These are phyloP conservation scores for Merluccius polli DNA, from an alignment of 2,797 vertebrate species.

Conservation along the genomic window DNA sequence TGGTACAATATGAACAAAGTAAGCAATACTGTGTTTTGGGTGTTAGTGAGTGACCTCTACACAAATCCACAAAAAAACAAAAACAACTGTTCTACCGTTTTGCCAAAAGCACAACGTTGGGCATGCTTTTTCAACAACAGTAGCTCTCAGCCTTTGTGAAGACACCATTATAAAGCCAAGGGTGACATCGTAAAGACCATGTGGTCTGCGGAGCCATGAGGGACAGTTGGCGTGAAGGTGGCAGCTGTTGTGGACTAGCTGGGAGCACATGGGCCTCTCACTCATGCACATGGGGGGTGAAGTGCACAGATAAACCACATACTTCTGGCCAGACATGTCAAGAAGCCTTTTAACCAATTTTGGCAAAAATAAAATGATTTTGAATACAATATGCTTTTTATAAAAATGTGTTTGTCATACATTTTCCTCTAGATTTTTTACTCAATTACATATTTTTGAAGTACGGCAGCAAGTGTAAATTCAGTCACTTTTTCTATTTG, in stretches of 20 bases:
- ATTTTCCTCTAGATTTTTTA: not conserved
- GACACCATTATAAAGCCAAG: constrained; percentile 1
- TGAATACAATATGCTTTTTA: not conserved
- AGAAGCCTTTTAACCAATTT: not conserved
- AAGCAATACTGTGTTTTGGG: too few relatives aligned
- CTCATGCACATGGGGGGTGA: constrained; percentile 9
- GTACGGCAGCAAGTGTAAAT: too few relatives aligned
- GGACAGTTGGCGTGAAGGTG: constrained; percentile 48
- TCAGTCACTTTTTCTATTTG: not conserved
- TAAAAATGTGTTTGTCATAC: not conserved
- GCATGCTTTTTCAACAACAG: not conserved
- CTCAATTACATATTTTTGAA: not conserved
- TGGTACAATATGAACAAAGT: not conserved
- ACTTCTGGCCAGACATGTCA: constrained; percentile 11
- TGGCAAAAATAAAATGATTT: not conserved
- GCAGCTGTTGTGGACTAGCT: constrained; percentile 54
- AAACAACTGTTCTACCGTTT: not conserved
- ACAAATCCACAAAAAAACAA: too few relatives aligned
- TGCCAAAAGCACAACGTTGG: not conserved
- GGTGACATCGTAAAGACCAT: constrained; percentile 38
- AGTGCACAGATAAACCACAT: constrained; percentile 12
- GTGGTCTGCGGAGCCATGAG: constrained; percentile 37
- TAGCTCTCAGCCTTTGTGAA: not conserved
- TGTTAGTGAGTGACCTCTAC: too few relatives aligned
- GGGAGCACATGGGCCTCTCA: constrained; percentile 48